A percentile compares a stretch with the other conserved stretches of the same genome.
phyloP scores from a whole-genome alignment of 1,140 invertebrate species.

The Muscidifurax raptorellus region DNA sequence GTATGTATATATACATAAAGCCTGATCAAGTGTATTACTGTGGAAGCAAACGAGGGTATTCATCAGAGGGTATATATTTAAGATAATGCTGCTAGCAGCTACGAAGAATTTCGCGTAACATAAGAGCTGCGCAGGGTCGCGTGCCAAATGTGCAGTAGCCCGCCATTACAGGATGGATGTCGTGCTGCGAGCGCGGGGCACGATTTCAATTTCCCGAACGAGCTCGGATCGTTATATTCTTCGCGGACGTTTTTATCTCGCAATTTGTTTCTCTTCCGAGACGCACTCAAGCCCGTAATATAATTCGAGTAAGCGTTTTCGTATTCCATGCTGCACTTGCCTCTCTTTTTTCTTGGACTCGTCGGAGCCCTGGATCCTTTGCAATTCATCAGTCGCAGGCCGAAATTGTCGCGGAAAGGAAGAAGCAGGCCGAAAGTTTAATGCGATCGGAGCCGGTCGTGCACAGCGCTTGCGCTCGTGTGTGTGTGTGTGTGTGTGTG shows the following conservation, averaged over 20 bases:
- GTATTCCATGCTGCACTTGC: slow-evolving; percentile 5
- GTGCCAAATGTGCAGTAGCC: slow-evolving; percentile 39
- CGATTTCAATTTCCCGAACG: slow-evolving; percentile 33
- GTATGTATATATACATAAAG: no score
- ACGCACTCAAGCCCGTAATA: background rate
- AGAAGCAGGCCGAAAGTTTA: slow-evolving; percentile 45
- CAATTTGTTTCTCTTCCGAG: background rate
- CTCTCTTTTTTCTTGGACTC: slow-evolving; percentile 9
- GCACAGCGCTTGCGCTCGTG: slow-evolving; percentile 69
- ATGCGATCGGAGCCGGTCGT: slow-evolving; percentile 49
- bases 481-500: slow-evolving; percentile 63
- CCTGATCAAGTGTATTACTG: background rate
- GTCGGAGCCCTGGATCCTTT: slow-evolving; percentile 6
- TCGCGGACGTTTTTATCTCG: background rate
- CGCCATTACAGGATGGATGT: slow-evolving; percentile 12
- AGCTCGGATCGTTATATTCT: slow-evolving; percentile 1
- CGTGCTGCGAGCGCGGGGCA: slow-evolving; percentile 13
- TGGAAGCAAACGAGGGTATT: no score
- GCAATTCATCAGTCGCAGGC: slow-evolving; percentile 46
- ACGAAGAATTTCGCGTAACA: no score
- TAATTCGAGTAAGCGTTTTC: background rate
- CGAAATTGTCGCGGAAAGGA: slow-evolving; percentile 7
- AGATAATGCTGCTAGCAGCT: no score
- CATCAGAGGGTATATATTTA: no score
- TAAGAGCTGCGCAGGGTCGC: slow-evolving; percentile 1